Conservation (phyloP, 2,888 invertebrate species). For the Holacanthella duospinosa region DNA sequence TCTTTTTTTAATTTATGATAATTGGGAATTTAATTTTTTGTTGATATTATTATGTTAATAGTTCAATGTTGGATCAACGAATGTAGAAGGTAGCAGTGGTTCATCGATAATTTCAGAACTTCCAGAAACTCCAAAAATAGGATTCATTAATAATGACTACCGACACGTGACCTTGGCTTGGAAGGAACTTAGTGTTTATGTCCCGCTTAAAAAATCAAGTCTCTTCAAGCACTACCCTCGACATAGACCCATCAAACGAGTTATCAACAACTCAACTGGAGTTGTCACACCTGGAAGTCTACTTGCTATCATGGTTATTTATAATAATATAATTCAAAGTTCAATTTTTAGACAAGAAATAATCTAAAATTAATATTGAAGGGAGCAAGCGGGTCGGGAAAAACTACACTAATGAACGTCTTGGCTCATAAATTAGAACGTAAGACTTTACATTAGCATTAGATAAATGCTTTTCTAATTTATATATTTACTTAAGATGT, state of each 20-base stretch:
- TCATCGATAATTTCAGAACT: too few species aligned
- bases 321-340: neutral
- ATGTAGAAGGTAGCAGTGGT: too few species aligned
- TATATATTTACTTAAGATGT: neutral
- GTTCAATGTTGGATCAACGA: too few species aligned
- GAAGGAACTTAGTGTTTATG: conserved; percentile 66
- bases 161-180: conserved; percentile 59
- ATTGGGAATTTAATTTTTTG: too few species aligned
- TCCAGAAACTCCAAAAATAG: too few species aligned
- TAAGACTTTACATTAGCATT: too few species aligned
- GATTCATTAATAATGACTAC: neutral
- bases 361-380: neutral
- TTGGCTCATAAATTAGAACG: conserved; percentile 65
- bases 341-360: neutral
- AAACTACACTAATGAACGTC: conserved; percentile 64
- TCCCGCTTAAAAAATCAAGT: conserved; percentile 41
- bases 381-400: neutral
- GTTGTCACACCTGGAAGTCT: conserved; percentile 69
- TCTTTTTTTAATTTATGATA: too few species aligned
- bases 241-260: conserved; percentile 51
- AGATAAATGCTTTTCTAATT: neutral
- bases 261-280: conserved; percentile 70
- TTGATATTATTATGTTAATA: too few species aligned
- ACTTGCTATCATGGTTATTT: conserved; percentile 63
- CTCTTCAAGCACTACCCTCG: conserved; percentile 15